phyloP scores from a whole-genome alignment of 2,797 vertebrate species.

The Crypturellus tataupa region DNA sequence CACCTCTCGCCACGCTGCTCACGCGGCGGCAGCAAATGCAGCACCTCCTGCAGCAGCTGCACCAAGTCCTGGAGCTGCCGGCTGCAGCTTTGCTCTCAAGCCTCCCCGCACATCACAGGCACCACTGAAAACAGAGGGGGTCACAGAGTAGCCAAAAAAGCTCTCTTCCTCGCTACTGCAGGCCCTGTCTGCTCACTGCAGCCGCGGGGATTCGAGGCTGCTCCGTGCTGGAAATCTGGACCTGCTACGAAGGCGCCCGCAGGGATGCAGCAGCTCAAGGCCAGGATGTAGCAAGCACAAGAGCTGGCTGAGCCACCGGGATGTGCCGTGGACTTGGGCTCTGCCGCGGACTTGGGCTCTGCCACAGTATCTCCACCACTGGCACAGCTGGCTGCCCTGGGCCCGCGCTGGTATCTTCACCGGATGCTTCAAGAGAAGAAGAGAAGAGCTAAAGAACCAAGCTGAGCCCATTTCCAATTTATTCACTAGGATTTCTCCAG shows the following conservation, averaged over 20 bases:
- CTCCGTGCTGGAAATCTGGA: not conserved
- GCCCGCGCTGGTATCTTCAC: not conserved
- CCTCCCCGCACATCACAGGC: not conserved
- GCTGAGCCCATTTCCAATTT: not conserved
- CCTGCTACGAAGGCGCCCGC: not conserved
- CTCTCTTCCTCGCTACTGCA: not conserved
- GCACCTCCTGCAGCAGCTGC: not conserved
- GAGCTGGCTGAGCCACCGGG: not conserved
- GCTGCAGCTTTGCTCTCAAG: not conserved
- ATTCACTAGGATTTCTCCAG: not conserved
- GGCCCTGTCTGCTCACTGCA: not conserved
- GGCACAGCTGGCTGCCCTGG: not conserved
- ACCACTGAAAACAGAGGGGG: not conserved
- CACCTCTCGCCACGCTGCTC: accelerated
- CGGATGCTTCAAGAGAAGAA: not conserved
- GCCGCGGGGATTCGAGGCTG: not conserved
- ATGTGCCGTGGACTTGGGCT: not conserved
- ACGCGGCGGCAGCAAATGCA: not conserved
- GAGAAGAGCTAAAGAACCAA: not conserved
- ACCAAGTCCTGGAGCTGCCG: not conserved
- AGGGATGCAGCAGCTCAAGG: accelerated
- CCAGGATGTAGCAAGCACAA: not conserved
- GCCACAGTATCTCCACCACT: not conserved
- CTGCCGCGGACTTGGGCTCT: accelerated
- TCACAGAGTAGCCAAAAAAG: not conserved